These are phyloP conservation scores for Pemphigus obesinymphae DNA, from an alignment of 1,140 invertebrate species.

Conservation along the genomic window DNA sequence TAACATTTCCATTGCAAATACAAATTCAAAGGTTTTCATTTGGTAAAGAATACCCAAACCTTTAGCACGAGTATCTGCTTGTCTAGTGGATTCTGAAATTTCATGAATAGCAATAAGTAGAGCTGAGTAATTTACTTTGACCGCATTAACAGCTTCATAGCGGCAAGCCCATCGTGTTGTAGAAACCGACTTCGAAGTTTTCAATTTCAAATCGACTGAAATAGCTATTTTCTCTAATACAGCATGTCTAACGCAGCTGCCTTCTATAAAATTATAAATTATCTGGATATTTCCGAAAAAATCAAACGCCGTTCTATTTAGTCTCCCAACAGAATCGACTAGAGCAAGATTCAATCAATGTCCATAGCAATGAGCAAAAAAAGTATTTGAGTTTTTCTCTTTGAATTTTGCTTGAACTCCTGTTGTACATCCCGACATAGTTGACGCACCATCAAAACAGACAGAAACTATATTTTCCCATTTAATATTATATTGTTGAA, in stretches of 20 bases:
- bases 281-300: constrained; percentile 38
- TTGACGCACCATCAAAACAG: no score
- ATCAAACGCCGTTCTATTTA: not conserved
- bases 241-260: constrained; percentile 43
- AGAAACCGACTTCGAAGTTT: constrained; percentile 41
- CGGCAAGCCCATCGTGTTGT: constrained; percentile 42
- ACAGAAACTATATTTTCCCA: no score
- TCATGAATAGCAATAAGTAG: no score
- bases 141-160: constrained; percentile 36
- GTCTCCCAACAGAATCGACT: not conserved
- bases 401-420: no score
- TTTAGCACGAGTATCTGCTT: no score
- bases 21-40: constrained; percentile 42
- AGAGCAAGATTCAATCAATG: not conserved
- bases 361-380: constrained; percentile 12
- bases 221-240: constrained; percentile 42
- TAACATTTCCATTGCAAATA: constrained; percentile 35
- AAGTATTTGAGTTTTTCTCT: no score
- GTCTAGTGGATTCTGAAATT: no score
- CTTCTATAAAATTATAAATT: constrained; percentile 42
- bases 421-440: no score
- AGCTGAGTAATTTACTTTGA: constrained; percentile 37
- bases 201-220: constrained; percentile 38
- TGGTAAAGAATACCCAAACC: constrained; percentile 30
- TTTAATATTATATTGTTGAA: not conserved